Conservation (phyloP, 2,888 invertebrate genomes). For the Protophormia terraenovae region DNA sequence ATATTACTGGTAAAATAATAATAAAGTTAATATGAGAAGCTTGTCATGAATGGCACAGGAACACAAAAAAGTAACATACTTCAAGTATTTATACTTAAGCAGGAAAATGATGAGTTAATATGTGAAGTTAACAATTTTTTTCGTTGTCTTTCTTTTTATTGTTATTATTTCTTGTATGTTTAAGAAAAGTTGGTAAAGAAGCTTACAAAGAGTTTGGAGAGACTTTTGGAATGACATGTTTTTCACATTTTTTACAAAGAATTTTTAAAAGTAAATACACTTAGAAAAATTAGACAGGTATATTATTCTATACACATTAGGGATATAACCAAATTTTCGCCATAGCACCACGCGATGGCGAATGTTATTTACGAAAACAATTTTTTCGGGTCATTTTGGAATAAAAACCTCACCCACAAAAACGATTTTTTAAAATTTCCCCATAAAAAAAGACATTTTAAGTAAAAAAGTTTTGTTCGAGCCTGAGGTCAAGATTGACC, state of each 20-base stretch:
- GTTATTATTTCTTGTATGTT: neutral
- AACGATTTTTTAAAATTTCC: too few relatives aligned
- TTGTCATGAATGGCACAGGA: neutral
- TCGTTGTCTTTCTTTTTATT: neutral
- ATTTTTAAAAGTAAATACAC: neutral
- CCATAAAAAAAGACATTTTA: too few relatives aligned
- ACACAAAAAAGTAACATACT: constrained; percentile 19
- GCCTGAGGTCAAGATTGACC: too few relatives aligned
- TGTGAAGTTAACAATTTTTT: constrained; percentile 36
- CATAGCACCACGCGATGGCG: too few relatives aligned
- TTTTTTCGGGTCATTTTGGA: too few relatives aligned
- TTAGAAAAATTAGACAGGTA: neutral
- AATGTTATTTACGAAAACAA: too few relatives aligned
- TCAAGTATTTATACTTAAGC: constrained; percentile 37
- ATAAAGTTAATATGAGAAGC: constrained; percentile 58
- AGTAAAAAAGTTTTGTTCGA: too few relatives aligned
- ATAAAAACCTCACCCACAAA: too few relatives aligned
- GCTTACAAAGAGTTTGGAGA: neutral
- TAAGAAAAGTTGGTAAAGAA: neutral
- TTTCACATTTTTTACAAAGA: neutral
- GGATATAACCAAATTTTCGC: too few relatives aligned
- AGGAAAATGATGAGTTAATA: constrained; percentile 64
- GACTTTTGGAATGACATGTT: neutral
- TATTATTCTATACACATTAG: too few relatives aligned
- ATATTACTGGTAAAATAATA: constrained; percentile 43